Percentiles rank a stretch among this genome's conserved stretches.
Evolutionary conservation across 2,797 vertebrate genomes (phyloP).

Genomic region (Acanthopagrus latus): DNA sequence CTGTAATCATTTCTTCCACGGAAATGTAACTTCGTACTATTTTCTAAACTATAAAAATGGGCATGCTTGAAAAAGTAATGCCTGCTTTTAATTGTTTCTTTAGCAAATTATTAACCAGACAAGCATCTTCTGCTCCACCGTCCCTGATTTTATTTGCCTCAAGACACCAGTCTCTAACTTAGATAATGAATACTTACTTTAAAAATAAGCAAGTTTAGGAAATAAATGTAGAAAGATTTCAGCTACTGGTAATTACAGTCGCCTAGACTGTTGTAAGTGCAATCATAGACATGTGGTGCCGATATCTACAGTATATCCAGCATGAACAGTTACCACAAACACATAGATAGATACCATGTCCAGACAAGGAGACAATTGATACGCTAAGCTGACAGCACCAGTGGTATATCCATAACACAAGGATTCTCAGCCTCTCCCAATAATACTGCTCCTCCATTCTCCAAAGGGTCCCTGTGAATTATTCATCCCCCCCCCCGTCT

Average conservation of each 20-base stretch:
- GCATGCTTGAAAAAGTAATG: not conserved
- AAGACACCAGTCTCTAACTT: not conserved
- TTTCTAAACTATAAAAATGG: no score
- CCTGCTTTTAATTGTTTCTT: not conserved
- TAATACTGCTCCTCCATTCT: constrained; percentile 29
- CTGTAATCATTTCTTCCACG: not conserved
- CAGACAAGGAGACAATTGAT: not conserved
- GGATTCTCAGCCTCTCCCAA: constrained; percentile 9
- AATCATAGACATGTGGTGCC: not conserved
- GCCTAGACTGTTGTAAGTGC: not conserved
- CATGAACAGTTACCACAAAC: not conserved
- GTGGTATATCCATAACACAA: not conserved
- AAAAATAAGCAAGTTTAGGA: not conserved
- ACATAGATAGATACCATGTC: not conserved
- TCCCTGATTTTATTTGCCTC: not conserved
- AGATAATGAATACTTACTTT: accelerated
- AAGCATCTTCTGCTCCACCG: not conserved
- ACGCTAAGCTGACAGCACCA: not conserved
- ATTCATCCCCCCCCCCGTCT: constrained; percentile 45
- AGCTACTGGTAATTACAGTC: not conserved
- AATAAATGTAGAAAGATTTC: not conserved
- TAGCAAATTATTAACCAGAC: not conserved
- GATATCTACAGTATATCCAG: not conserved
- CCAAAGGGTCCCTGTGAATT: constrained; percentile 55
- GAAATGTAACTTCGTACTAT: not conserved